Base-by-base conservation (phyloP, 1,140 invertebrate genomes). In the Pachyrhynchus sulphureomaculatus region DNA sequence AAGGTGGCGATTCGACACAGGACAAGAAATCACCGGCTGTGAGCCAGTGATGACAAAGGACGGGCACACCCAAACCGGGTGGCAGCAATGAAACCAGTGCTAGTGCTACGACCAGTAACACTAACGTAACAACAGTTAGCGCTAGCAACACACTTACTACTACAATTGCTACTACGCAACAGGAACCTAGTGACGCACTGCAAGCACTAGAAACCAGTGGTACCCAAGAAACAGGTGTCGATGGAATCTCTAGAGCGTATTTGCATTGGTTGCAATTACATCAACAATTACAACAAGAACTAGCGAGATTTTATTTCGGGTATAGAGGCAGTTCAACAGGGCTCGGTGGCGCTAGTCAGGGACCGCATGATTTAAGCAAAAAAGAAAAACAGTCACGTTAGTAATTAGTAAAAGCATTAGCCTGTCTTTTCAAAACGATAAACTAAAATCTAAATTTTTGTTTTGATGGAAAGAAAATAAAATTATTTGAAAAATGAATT, bases 21-120 rank as follows among this genome's bases (percentile, higher is more conserved):
- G 88, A 89, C 78, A 90, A 90, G 78, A 90, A 90, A 78, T 89
- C 86, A 75, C 87, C 88, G 72, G 86, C 88, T 70, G 87, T 90
- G 80, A 88, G 86, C 79, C 84, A 85, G 81, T 83, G 81, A 84
- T 81, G 80, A 79, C 80, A 79, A 64, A 64, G 53, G 15, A 51
- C 54, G 15, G 33, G 62, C 53, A 47, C 58, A 53, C 58, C 58
- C 58, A 61, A 61, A 61, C 47, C 47, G 29, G 49, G 48, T 52
- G 58, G 39, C 49, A 53, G 29, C 58, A 32, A 21, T 21, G 49
- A 61, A 15, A 52, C 24, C 20, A 53, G 33, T 23, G 33, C 51
- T 21, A 48, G 49, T 24, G 13, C 39, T 13, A 53, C 21, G 20
- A 47, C 12, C 10, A 34, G 47, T 20, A 32, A 29, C n/a, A 36